Conservation (phyloP, 2,888 invertebrate species). For the Phoenoteleia sp. region DNA sequence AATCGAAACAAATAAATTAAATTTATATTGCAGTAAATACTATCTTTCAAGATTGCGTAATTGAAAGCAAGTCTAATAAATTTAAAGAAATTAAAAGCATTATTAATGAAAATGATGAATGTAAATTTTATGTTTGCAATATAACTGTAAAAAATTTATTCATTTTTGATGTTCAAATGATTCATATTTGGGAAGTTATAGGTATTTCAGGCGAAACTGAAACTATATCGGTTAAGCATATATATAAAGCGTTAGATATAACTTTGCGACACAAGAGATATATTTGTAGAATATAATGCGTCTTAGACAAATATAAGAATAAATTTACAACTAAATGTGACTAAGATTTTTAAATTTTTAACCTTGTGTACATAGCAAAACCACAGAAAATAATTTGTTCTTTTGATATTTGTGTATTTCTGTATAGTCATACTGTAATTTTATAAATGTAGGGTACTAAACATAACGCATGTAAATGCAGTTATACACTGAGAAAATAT, state of each 20-base stretch:
- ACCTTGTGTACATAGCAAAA: too few species aligned
- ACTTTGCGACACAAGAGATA: not conserved
- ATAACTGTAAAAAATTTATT: not conserved
- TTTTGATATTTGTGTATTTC: too few species aligned
- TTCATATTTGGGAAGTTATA: not conserved
- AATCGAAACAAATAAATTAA: too few species aligned
- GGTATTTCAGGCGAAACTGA: not conserved
- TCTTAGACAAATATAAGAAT: not conserved
- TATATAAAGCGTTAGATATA: not conserved
- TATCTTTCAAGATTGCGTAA: not conserved
- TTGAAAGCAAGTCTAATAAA: not conserved
- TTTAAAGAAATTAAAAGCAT: not conserved
- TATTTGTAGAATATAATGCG: not conserved
- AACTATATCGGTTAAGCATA: not conserved
- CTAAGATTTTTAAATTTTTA: too few species aligned
- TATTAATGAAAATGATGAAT: not conserved
- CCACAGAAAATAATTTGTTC: too few species aligned
- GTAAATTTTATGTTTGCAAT: not conserved
- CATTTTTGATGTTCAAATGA: not conserved
- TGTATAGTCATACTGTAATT: too few species aligned
- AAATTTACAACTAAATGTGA: too few species aligned
- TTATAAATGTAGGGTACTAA: too few species aligned
- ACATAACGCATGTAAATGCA: too few species aligned
- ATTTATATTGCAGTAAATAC: too few species aligned
- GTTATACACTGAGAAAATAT: too few species aligned